Percentiles rank a stretch among this genome's conserved stretches.
These are phyloP conservation scores for Cephalotes varians DNA, from an alignment of 2,888 invertebrate genomes.

Conservation along the genomic window DNA sequence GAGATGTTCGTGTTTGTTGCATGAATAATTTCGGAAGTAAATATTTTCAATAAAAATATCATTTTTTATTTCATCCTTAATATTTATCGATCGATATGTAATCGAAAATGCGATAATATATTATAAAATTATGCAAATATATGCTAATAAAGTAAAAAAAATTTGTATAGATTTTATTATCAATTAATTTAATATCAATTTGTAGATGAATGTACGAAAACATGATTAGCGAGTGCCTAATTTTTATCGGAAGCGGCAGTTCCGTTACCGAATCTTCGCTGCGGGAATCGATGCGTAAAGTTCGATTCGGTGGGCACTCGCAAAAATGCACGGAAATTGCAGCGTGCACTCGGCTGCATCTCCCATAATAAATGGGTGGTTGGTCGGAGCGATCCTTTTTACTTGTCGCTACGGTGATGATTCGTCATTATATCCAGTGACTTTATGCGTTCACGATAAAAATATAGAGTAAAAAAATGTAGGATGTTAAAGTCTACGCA, in stretches of 20 bases:
- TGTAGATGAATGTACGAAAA: neutral
- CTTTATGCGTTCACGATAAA: neutral
- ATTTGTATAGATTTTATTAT: neutral
- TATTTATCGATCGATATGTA: neutral
- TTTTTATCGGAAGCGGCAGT: constrained; percentile 50
- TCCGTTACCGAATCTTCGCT: constrained; percentile 58
- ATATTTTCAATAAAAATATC: neutral
- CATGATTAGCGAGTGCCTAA: neutral
- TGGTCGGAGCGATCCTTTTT: constrained; percentile 40
- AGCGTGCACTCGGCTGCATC: constrained; percentile 44
- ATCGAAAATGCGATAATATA: neutral
- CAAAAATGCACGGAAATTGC: constrained; percentile 53
- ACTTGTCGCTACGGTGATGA: constrained; percentile 38
- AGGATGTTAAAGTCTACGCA: neutral
- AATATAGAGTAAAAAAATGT: constrained; percentile 14
- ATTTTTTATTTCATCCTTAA: neutral
- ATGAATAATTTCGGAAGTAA: neutral
- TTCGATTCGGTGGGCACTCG: constrained; percentile 28
- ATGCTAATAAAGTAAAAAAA: neutral
- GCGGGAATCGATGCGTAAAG: constrained; percentile 57
- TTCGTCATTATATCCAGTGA: constrained; percentile 34
- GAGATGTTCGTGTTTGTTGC: neutral
- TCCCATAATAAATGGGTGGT: constrained; percentile 38
- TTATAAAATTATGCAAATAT: neutral
- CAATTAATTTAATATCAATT: neutral